These are phyloP conservation scores for Lophotriccus pileatus DNA, from an alignment of 2,797 vertebrate species.

Conservation along the genomic window DNA sequence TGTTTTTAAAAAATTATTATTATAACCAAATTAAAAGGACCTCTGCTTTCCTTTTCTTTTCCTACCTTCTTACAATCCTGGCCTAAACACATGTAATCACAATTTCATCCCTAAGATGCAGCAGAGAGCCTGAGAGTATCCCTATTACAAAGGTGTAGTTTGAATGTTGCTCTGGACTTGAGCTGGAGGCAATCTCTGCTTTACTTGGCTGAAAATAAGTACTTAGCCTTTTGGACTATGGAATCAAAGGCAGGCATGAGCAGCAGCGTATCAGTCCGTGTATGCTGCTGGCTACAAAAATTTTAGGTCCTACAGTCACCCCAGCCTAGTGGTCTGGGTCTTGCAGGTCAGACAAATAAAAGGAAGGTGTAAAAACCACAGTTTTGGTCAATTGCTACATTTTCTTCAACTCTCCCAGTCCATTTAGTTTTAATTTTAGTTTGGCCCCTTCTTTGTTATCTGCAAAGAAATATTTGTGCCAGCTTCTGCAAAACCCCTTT, in stretches of 20 bases:
- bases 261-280: not conserved
- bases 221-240: conserved; percentile 32
- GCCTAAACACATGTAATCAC: not conserved
- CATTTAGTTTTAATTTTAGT: not conserved
- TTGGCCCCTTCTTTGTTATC: not conserved
- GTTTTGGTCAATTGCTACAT: not conserved
- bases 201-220: not conserved
- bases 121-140: not conserved
- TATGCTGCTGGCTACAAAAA: not conserved
- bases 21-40: not conserved
- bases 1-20: not conserved
- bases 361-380: not conserved
- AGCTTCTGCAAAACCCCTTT: not conserved
- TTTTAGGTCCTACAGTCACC: not conserved
- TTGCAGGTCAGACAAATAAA: not conserved
- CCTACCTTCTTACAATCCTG: not conserved
- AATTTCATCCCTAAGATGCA: not conserved
- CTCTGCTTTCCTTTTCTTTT: not conserved
- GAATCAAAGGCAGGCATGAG: conserved; percentile 13
- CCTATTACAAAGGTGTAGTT: not conserved
- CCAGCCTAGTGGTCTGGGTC: not conserved
- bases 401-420: not conserved
- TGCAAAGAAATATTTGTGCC: not conserved
- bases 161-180: not conserved
- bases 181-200: conserved; percentile 13